A percentile compares a stretch with the other conserved stretches of the same genome.
phyloP scores from a whole-genome alignment of 1,140 invertebrate genomes.

The Nasonia giraulti region DNA sequence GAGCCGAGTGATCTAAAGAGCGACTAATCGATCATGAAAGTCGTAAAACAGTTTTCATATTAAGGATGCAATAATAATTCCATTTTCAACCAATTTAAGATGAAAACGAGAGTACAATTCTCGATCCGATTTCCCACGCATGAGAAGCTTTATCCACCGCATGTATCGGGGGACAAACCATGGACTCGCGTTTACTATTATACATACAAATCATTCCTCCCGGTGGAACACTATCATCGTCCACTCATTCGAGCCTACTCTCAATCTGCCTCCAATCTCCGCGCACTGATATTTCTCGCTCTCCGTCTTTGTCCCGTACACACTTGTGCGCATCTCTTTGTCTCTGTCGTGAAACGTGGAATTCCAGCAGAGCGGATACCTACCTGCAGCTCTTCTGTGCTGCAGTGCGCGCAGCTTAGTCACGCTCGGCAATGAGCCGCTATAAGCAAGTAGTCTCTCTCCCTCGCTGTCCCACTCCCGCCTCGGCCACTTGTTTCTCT shows the following conservation, averaged over 20 bases:
- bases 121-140: too few species aligned
- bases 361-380: slow-evolving; percentile 55
- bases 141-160: too few species aligned
- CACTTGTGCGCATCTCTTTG: slow-evolving; percentile 34
- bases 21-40: too few species aligned
- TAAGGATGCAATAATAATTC: too few species aligned
- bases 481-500: slow-evolving; percentile 15
- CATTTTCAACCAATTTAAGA: too few species aligned
- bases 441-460: slow-evolving; percentile 13
- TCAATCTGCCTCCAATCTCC: neutral
- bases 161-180: too few species aligned
- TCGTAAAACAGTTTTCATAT: too few species aligned
- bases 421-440: slow-evolving; percentile 69
- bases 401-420: slow-evolving; percentile 67
- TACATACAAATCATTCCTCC: neutral
- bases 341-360: slow-evolving; percentile 56
- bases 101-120: too few species aligned
- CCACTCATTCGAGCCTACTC: neutral
- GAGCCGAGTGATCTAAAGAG: too few species aligned
- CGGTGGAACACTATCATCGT: slow-evolving; percentile 14
- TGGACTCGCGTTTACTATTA: neutral
- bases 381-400: slow-evolving; percentile 39
- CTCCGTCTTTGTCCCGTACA: slow-evolving; percentile 12
- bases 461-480: neutral
- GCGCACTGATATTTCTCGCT: neutral